Base-by-base conservation (phyloP, 1,140 invertebrate genomes). In the Lithobius niger region DNA sequence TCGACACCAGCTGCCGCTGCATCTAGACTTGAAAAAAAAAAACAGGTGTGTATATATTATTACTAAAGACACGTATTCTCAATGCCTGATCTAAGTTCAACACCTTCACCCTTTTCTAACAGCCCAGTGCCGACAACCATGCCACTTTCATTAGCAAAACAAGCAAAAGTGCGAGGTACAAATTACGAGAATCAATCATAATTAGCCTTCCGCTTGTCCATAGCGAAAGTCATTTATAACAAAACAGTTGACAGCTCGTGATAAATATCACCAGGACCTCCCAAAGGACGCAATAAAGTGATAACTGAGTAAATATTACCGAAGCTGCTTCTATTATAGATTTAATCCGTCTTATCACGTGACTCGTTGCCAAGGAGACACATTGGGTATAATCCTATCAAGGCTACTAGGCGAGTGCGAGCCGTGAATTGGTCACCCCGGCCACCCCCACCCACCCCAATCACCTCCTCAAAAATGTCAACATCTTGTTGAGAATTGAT, bases 321-420 rank as follows among this genome's bases (percentile, higher is more conserved):
- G 18, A 13, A 45, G 43, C 43, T n/a, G n/a, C n/a, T 10, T 19
- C 6, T 19, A 4, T 45, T 45, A 13, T 45, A 45, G 43, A 45
- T 45, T 45, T 45, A 45, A 45, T 45, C 43, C 43, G 22, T 45
- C 43, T 45, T 19, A 45, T 45, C 43, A 45, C 43, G 43, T 45
- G 43, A 45, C 18, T 21, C 4, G 43, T 45, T 45, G 43, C 43
- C 43, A 45, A 4, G 43, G 43, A 4, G 16, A 45, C 31, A 36
- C 31, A 10, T 36, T 10, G 31, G 10, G 31, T n/a, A n/a, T 36
- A 36, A 36, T 36, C 31, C 31, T 36, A 36, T 36, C 31, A 36
- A 36, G 31, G 31, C 31, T n/a, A 10, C 31, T 36, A 10, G 10
- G n/a, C n/a, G n/a, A n/a, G n/a, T n/a, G n/a, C n/a, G n/a, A n/a